Conservation (phyloP, 2,113 vertebrate genomes). For the Hippocampus guttulatus region DNA sequence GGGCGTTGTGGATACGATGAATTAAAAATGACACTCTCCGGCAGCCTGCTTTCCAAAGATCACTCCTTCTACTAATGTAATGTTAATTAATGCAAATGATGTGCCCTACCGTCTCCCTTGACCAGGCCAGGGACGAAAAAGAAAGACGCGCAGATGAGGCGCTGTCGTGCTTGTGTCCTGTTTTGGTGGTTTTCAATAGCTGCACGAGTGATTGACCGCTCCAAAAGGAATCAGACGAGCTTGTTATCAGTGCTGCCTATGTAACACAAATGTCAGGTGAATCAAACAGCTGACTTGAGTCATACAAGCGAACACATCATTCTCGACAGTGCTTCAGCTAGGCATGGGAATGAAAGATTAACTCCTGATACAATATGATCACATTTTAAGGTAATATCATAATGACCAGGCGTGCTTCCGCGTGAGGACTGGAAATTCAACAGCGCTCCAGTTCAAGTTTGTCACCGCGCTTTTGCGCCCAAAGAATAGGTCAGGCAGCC, state of each 20-base stretch:
- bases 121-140: slow-evolving; percentile 37
- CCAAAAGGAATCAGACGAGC: slow-evolving; percentile 29
- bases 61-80: slow-evolving; percentile 70
- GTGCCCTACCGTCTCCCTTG: slow-evolving; percentile 64
- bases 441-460: no score
- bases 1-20: slow-evolving; percentile 63
- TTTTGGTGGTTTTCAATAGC: slow-evolving; percentile 14
- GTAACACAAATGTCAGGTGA: not conserved
- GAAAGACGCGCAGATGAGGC: not conserved
- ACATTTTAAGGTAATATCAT: not conserved
- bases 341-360: not conserved
- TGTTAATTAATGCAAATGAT: slow-evolving; percentile 75
- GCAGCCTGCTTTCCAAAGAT: slow-evolving; percentile 71
- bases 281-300: not conserved
- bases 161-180: slow-evolving; percentile 9
- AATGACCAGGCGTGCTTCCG: no score
- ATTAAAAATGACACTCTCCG: slow-evolving; percentile 73
- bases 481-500: no score
- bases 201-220: slow-evolving; percentile 31
- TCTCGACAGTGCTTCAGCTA: not conserved
- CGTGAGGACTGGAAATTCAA: no score
- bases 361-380: not conserved
- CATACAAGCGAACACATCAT: not conserved
- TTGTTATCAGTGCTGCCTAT: not conserved
- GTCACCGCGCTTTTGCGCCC: no score